Percentiles rank a stretch among this genome's conserved stretches.
These are phyloP conservation scores for Oceanodroma leucorhoa DNA, from an alignment of 2,797 vertebrate genomes.

Conservation along the genomic window DNA sequence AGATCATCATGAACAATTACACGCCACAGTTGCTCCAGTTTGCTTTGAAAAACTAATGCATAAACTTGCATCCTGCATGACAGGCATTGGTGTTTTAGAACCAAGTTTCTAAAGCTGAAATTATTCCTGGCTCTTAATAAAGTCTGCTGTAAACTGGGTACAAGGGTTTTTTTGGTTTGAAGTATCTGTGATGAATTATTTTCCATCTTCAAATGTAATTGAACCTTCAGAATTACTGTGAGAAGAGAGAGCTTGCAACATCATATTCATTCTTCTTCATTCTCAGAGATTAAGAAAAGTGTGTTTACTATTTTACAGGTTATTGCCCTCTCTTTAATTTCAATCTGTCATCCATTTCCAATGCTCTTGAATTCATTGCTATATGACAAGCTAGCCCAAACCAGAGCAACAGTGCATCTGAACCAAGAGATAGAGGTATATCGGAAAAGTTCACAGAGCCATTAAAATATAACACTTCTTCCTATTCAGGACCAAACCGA, in stretches of 20 bases:
- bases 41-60: neutral
- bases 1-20: neutral
- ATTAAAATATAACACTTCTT: neutral
- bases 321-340: neutral
- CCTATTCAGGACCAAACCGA: neutral
- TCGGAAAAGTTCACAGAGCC: neutral
- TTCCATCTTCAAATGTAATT: neutral
- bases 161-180: neutral
- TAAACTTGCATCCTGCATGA: neutral
- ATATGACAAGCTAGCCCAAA: neutral
- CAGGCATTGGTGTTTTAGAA: neutral
- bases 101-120: neutral
- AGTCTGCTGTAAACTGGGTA: neutral
- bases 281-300: constrained; percentile 3
- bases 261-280: neutral
- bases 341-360: neutral
- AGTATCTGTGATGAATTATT: neutral
- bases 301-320: neutral
- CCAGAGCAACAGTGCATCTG: neutral
- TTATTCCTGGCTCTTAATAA: neutral
- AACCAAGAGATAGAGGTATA: neutral
- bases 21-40: neutral
- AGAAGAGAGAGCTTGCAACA: neutral
- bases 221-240: neutral
- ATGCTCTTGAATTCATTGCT: neutral